Base-by-base conservation (phyloP, 2,888 invertebrate genomes). In the Nomada flava region DNA sequence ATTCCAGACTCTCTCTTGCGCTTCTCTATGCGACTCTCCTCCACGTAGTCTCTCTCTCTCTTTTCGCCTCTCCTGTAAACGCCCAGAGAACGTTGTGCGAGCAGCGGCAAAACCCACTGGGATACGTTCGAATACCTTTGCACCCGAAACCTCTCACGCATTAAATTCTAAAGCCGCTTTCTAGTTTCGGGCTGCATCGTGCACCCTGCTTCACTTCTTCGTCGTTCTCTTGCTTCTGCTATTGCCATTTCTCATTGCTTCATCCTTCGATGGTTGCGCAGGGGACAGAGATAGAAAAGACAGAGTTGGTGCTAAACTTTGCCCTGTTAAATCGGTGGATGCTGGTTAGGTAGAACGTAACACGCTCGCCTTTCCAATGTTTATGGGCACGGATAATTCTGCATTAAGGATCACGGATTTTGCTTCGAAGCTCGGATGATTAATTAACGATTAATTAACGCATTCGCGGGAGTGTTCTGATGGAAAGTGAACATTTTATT, bases 111-210 rank as follows among this genome's bases (percentile, higher is more conserved):
- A 88, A 87, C 80, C 82, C 82, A 26, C 55, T 50, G 67, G 82
- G 79, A 85, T 87, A 83, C 70, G 83, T 88, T 87, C 83, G 85
- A 83, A 88, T 88, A 79, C 82, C 83, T 80, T 73, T 78, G 82
- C 85, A 83, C 74, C 85, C 88, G 84, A 89, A 89, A 88, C 84
- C 89, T 88, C 80, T 84, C 85, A 81, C 88, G 89, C 89, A 87
- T 90, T 90, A 90, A 89, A 90, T 90, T 88, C 87, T 88, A 89
- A 90, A 90, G 87, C 88, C 84, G 89, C 89, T 90, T 89, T 87
- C 89, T 85, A 86, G 83, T 88, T 87, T 87, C 84, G 63, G 76
- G 75, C 20, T 73, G 77, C 70, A 67, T 67, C 64, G 78, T 70
- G 76, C 67, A 9, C 63, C 68, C 64, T 62, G 44, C 42, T 29